A percentile compares a stretch with the other conserved stretches of the same genome.
Conservation (phyloP, 2,888 invertebrate genomes). For the Prosopocoilus inquinatus region DNA sequence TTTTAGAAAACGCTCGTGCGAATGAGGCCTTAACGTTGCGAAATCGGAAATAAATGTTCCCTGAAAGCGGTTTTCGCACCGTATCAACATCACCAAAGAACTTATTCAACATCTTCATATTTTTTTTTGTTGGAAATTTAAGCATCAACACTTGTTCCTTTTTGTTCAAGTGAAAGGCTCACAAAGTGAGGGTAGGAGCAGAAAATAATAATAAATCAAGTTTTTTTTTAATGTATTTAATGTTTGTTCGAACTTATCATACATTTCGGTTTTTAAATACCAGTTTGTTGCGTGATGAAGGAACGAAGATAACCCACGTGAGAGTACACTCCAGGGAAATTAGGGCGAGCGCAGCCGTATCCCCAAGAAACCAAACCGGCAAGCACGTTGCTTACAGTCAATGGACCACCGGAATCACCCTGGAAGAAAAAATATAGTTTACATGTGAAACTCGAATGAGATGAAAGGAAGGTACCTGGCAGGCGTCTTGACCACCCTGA, state of each 20-base stretch:
- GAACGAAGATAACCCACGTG: constrained; percentile 18
- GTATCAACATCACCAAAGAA: too few species aligned
- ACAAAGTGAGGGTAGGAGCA: too few species aligned
- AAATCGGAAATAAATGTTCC: too few species aligned
- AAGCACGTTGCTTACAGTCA: constrained; percentile 34
- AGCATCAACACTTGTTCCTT: too few species aligned
- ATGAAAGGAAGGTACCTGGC: constrained; percentile 47
- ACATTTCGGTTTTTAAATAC: not conserved
- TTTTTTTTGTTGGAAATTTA: too few species aligned
- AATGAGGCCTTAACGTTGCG: too few species aligned
- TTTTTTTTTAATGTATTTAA: not conserved
- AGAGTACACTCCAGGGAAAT: constrained; percentile 44
- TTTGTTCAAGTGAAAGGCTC: too few species aligned
- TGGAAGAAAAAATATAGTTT: constrained; percentile 12
- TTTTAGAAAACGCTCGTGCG: too few species aligned
- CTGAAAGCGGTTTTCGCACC: too few species aligned
- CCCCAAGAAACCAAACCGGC: constrained; percentile 45
- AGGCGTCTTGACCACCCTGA: constrained; percentile 54
- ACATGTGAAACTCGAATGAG: not conserved
- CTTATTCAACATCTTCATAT: too few species aligned
- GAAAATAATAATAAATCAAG: not conserved
- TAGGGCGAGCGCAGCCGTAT: constrained; percentile 35
- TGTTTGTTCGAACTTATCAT: not conserved
- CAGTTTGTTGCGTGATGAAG: not conserved
- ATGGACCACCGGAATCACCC: constrained; percentile 44